A percentile compares a stretch with the other conserved stretches of the same genome.
These are phyloP conservation scores for Crossocerus cetratus DNA, from an alignment of 2,888 invertebrate genomes.

Conservation along the genomic window DNA sequence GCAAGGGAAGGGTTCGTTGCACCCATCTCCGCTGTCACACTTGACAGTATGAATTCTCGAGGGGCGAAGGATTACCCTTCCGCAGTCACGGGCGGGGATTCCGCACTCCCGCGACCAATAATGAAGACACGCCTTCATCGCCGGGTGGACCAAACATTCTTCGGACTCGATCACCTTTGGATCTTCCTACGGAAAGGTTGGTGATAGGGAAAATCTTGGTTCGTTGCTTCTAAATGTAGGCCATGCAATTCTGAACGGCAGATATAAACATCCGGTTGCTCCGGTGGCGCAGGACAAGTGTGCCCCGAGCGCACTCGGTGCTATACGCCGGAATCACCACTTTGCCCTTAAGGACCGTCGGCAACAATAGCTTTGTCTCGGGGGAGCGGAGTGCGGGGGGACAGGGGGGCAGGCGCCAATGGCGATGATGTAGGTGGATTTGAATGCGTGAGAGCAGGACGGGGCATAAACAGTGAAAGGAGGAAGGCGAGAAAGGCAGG, in stretches of 20 bases:
- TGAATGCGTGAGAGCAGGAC: conserved; percentile 38
- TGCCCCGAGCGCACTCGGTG: conserved; percentile 37
- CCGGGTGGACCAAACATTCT: conserved; percentile 30
- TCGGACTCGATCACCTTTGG: conserved; percentile 2
- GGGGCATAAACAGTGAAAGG: conserved; percentile 43
- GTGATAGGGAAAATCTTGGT: too few species aligned
- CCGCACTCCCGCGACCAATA: conserved; percentile 32
- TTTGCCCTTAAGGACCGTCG: conserved; percentile 47
- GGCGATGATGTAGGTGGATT: conserved; percentile 59
- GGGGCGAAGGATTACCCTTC: conserved; percentile 17
- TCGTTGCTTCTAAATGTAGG: too few species aligned
- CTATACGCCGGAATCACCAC: conserved; percentile 42
- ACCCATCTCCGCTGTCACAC: conserved; percentile 23
- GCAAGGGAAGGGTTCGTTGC: conserved; percentile 17
- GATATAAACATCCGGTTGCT: conserved; percentile 39
- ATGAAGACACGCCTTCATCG: conserved; percentile 24
- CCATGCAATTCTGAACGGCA: too few species aligned
- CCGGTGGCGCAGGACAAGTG: conserved; percentile 42
- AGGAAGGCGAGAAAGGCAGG: conserved; percentile 39
- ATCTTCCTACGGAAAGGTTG: too few species aligned
- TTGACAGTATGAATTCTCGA: conserved; percentile 23
- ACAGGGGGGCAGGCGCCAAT: conserved; percentile 55
- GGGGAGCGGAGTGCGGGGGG: conserved; percentile 45
- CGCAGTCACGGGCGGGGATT: conserved; percentile 22
- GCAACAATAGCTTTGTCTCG: conserved; percentile 50